A percentile compares a stretch with the other conserved stretches of the same genome.
Conservation (phyloP, 2,888 invertebrate genomes). For the Ischnus inquisitorius region DNA sequence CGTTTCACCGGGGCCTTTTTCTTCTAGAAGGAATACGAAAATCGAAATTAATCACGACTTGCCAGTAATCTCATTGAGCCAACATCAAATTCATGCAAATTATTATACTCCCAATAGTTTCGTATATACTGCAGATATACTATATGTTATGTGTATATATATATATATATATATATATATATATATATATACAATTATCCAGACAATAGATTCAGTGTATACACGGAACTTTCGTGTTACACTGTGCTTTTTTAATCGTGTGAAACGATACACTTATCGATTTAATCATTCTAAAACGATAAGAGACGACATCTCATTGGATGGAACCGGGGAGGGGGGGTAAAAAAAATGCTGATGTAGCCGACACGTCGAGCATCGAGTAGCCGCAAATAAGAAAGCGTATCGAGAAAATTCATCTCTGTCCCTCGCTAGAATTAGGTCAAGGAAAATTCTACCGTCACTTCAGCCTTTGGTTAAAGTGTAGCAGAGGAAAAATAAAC, state of each 20-base stretch:
- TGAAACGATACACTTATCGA: not conserved
- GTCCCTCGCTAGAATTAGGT: not conserved
- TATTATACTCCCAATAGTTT: conserved; percentile 71
- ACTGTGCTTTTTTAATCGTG: not conserved
- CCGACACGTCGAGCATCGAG: conserved; percentile 21
- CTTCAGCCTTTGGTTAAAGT: conserved; percentile 4
- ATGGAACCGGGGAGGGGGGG: conserved; percentile 6
- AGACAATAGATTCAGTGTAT: conserved; percentile 32
- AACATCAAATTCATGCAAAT: conserved; percentile 82
- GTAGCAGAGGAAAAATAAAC: not conserved
- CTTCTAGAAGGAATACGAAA: conserved; percentile 85
- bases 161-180: conserved; percentile 21
- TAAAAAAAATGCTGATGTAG: not conserved
- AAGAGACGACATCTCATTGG: conserved; percentile 5
- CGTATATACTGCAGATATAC: conserved; percentile 63
- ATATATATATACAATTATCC: conserved; percentile 12
- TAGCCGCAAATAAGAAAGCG: conserved; percentile 7
- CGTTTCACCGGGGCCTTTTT: conserved; percentile 87
- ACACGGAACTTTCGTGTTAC: conserved; percentile 13
- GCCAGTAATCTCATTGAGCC: conserved; percentile 60
- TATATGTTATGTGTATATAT: conserved; percentile 60
- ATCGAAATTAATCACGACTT: conserved; percentile 70
- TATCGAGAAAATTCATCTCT: conserved; percentile 5
- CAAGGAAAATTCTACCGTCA: not conserved
- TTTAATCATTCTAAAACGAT: not conserved